Percentiles rank a stretch among this genome's conserved stretches.
These are phyloP conservation scores for Brotogeris chrysoptera DNA, from an alignment of 2,797 vertebrate genomes.

Conservation along the genomic window DNA sequence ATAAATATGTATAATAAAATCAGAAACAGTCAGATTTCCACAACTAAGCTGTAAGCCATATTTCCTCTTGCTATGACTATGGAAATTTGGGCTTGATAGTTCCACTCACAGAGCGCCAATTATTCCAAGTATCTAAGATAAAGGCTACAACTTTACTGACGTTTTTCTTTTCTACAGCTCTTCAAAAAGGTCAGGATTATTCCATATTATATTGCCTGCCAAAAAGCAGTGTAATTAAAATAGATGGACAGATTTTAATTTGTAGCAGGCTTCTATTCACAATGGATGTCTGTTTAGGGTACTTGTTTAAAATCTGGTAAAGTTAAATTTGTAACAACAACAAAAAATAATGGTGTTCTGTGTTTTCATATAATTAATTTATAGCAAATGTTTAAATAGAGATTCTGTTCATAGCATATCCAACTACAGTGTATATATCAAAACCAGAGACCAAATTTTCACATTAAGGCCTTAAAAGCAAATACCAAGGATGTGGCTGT, in stretches of 20 bases:
- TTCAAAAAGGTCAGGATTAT: conserved; percentile 53
- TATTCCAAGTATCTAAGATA: conserved; percentile 39
- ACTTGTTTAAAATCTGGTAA: conserved; percentile 63
- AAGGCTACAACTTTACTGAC: conserved; percentile 25
- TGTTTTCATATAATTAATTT: conserved; percentile 67
- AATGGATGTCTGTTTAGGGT: conserved; percentile 60
- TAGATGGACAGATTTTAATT: conserved; percentile 62
- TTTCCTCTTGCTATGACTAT: neutral
- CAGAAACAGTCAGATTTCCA: conserved; percentile 11
- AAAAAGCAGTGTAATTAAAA: conserved; percentile 59
- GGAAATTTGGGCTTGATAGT: neutral
- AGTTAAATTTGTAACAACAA: conserved; percentile 65
- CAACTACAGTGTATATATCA: conserved; percentile 39
- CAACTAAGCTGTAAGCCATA: neutral
- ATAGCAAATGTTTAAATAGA: conserved; percentile 64
- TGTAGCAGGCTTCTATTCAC: conserved; percentile 62
- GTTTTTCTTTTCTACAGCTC: conserved; percentile 37
- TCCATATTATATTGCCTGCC: neutral
- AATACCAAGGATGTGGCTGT: conserved; percentile 20
- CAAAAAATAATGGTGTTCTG: conserved; percentile 48
- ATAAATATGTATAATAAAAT: conserved; percentile 13
- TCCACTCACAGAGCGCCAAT: neutral
- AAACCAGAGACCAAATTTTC: conserved; percentile 62
- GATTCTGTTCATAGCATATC: conserved; percentile 44
- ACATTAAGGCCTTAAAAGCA: conserved; percentile 25